Evolutionary conservation across 2,888 invertebrate species (phyloP), one percentile per base, ranked within the genome.

Genomic region (Drosophila bunnanda): DNA sequence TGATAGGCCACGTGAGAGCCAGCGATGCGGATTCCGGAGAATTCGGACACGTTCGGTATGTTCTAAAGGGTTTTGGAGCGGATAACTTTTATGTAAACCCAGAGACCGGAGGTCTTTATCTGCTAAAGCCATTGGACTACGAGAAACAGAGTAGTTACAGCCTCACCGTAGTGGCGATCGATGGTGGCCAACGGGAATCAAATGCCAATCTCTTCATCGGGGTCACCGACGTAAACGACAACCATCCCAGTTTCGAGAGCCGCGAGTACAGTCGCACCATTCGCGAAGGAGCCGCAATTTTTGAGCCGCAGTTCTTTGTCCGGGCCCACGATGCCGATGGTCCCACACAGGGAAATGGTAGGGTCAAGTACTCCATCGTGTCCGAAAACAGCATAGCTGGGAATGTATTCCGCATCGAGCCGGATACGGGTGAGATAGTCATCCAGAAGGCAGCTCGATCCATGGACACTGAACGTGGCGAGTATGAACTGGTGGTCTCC

Each of bases 91-190:
- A 93, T 38, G 96, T 96, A 0, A 94, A 97, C 84, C 92, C 93
- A 1, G 92, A 91, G 43, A 94, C 93, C 12, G 97, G 97, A 0
- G 95, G 95, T 8, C 90, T 97, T 10, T 95, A 93, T 68, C 94
- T 97, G 0, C 93, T 93, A 0, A 94, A 94, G 73, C 84, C 92
- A 8, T 91, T 97, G 50, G 97, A 98, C 89, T 96, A 96, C 87
- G 97, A 98, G 90, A 94, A 94, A 13, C 96, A 96, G 79, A 96
- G 95, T 79, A 95, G 95, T 66, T 97, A 96, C 77, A 96, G 96
- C 66, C 91, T 97, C 64, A 96, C 96, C 0, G 93, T 96, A 58
- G 96, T 96, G 74, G 97, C 97, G 0, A 94, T 94, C 74, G 97
- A 98, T 89, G 96, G 96, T 0, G 97, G 97, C 0, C 96, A 96